A percentile compares a stretch with the other conserved stretches of the same genome.
These are phyloP conservation scores for Gonocerus acuteangulatus DNA, from an alignment of 2,888 invertebrate genomes.

Conservation along the genomic window DNA sequence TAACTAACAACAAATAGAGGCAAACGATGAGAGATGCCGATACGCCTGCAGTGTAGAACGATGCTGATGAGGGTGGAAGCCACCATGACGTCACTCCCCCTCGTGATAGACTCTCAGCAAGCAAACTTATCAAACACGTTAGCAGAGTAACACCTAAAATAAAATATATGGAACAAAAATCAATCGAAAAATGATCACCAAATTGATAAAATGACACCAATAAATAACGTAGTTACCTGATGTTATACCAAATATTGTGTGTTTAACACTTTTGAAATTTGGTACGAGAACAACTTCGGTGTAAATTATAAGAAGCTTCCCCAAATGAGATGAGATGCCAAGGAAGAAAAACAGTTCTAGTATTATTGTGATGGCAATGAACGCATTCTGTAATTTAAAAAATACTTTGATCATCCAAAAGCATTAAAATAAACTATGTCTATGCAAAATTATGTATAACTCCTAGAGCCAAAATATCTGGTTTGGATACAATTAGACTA, in stretches of 20 bases:
- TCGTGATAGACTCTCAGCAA: conserved; percentile 57
- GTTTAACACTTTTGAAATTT: conserved; percentile 49
- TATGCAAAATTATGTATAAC: too few relatives aligned
- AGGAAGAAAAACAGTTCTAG: conserved; percentile 58
- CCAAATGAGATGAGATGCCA: conserved; percentile 62
- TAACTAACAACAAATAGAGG: conserved; percentile 60
- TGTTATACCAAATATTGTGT: conserved; percentile 59
- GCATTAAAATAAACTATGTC: too few relatives aligned
- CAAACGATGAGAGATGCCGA: conserved; percentile 60
- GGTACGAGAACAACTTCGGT: conserved; percentile 58
- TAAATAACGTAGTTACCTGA: conserved; percentile 47
- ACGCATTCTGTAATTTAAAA: conserved; percentile 49
- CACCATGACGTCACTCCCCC: conserved; percentile 56
- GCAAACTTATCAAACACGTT: conserved; percentile 57
- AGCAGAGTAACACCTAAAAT: conserved; percentile 56
- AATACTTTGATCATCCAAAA: too few relatives aligned
- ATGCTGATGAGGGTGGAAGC: conserved; percentile 52
- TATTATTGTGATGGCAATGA: conserved; percentile 53
- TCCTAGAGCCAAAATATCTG: too few relatives aligned
- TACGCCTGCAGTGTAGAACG: conserved; percentile 59
- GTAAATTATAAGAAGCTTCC: conserved; percentile 61
- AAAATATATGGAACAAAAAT: too few relatives aligned
- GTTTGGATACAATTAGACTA: too few relatives aligned
- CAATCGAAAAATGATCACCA: too few relatives aligned
- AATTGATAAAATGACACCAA: too few relatives aligned